These are phyloP conservation scores for Neuroterus valhalla DNA, from an alignment of 1,140 invertebrate species.

Conservation along the genomic window DNA sequence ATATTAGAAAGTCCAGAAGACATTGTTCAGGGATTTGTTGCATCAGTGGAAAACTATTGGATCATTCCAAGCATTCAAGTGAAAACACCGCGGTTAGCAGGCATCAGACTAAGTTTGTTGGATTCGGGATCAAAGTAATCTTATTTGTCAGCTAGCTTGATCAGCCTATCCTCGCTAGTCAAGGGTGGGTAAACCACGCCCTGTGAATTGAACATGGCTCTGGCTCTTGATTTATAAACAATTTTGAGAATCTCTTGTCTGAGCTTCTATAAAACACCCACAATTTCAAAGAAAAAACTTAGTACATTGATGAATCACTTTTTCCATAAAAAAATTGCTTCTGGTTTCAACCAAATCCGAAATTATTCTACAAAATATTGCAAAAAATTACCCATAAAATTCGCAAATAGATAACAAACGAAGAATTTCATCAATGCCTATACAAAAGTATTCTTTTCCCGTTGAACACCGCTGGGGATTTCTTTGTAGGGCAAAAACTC, in stretches of 20 bases:
- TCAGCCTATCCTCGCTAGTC: constrained; percentile 70
- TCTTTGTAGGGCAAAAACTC: neutral
- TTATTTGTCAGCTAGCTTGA: constrained; percentile 70
- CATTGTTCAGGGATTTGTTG: constrained; percentile 37
- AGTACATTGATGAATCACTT: neutral
- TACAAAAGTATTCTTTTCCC: neutral
- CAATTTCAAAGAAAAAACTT: neutral
- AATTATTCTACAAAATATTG: too few relatives aligned
- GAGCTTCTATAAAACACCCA: neutral
- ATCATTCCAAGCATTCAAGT: constrained; percentile 64
- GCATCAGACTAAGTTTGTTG: constrained; percentile 72
- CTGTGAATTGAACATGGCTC: constrained; percentile 39
- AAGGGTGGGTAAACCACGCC: constrained; percentile 71
- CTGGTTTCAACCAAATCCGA: too few relatives aligned
- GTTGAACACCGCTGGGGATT: neutral
- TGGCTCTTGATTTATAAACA: neutral
- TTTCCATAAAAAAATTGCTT: too few relatives aligned
- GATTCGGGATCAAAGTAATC: constrained; percentile 76
- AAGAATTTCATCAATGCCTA: neutral
- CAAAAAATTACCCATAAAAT: too few relatives aligned
- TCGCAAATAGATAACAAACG: neutral
- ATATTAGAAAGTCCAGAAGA: constrained; percentile 32
- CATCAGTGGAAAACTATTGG: constrained; percentile 66
- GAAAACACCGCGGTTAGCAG: constrained; percentile 64
- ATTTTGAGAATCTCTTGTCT: neutral